Evolutionary conservation across 2,113 vertebrate genomes (phyloP).

Genomic region (Microcebus tavaratra): DNA sequence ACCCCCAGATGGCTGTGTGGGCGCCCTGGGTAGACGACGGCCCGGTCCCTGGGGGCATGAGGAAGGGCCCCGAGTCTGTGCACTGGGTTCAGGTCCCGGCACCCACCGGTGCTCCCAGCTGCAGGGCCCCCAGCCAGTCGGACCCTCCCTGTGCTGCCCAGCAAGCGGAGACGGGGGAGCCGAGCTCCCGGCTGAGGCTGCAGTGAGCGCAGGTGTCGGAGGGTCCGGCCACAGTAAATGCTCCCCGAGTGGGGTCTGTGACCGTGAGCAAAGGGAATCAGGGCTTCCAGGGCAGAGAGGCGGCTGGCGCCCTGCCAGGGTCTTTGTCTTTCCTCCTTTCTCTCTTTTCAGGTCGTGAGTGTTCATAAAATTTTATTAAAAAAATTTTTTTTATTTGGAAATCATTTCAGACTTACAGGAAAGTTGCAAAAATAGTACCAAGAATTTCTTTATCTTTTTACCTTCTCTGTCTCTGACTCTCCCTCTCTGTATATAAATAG

Average conservation of each 20-base stretch:
- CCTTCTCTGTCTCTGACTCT: neutral
- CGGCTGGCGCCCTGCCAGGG: neutral
- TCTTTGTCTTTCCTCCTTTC: neutral
- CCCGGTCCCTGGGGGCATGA: rapidly evolving
- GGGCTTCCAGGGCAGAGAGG: neutral
- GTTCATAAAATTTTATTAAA: neutral
- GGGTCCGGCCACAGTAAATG: neutral
- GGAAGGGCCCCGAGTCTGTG: rapidly evolving
- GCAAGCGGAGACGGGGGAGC: no score
- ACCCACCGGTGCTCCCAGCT: neutral
- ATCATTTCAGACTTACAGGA: conserved; percentile 10
- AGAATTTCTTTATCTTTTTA: neutral
- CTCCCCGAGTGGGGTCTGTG: neutral
- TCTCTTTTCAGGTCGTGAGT: neutral
- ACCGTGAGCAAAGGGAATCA: neutral
- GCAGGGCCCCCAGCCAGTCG: rapidly evolving
- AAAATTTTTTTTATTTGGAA: neutral
- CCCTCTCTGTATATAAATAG: neutral
- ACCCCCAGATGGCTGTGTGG: rapidly evolving
- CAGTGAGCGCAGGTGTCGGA: neutral
- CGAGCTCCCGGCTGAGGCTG: neutral
- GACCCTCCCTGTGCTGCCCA: neutral
- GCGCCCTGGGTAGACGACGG: rapidly evolving
- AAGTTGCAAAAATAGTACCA: neutral
- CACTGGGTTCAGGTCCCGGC: neutral